Evolutionary conservation across 2,888 invertebrate species (phyloP), one percentile per base, ranked within the genome.

Genomic region (Craniophora ligustri): DNA sequence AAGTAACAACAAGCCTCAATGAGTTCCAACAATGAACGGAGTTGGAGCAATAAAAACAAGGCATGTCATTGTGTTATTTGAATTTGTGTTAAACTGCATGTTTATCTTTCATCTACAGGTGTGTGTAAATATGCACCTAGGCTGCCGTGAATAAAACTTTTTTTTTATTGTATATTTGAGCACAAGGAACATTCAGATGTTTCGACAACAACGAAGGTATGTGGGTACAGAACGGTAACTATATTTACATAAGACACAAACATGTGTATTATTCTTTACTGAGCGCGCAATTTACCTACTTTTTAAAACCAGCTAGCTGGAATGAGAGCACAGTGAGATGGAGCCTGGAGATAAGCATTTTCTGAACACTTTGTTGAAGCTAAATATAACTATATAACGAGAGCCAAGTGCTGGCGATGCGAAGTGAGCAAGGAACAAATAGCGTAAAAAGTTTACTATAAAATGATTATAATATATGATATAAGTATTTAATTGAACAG

Each of bases 1-100:
- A 54, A 73, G n/a, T n/a, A n/a, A 56, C 56, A 55, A 65, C 59
- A 57, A 51, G 51, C 47, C 55, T 66, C 65, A 61, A 56, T 55
- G 50, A 46, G 50, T 26, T 53, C 31, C 54, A 51, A 42, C 45
- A 48, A 48, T 58, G 16, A 57, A 34, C 16, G 10, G 38, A 62
- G 41, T 57, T 36, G 30, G 36, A 30, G 28, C 31, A 60, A 54
- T 56, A 62, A 60, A 62, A 72, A 54, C 39, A 63, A 55, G 34
- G 32, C 35, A 44, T 38, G 38, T 31, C 23, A 39, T 36, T 64
- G 55, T 19, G 30, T 11, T 57, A 48, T 57, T 59, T 58, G 38
- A 53, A 14, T 63, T 59, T 59, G 41, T 73, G 21, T 58, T 53
- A 42, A 26, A 72, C 36, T 38, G 54, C 30, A 38, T 55, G 16